Conservation (phyloP, 2,888 invertebrate genomes). For the Polia nebulosa region DNA sequence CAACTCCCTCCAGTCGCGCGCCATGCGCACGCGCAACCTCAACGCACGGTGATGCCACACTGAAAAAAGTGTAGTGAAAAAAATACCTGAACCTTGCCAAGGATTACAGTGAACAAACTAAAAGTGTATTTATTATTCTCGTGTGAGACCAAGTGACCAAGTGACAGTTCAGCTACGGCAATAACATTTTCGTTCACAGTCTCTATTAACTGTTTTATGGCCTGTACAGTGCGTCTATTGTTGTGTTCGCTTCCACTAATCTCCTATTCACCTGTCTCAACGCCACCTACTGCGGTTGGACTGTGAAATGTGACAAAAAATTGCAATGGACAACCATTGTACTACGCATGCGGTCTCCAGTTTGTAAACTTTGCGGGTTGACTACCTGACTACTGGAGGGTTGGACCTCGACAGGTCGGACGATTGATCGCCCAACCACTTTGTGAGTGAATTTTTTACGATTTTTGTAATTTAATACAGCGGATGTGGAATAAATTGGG, state of each 20-base stretch:
- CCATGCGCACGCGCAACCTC: constrained; percentile 86
- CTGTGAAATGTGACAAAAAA: constrained; percentile 91
- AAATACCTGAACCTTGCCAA: constrained; percentile 68
- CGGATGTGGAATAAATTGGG: constrained; percentile 91
- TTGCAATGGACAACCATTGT: constrained; percentile 86
- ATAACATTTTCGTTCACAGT: constrained; percentile 77
- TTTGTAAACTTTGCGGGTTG: constrained; percentile 88
- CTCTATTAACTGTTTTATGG: constrained; percentile 88
- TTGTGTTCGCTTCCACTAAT: constrained; percentile 87
- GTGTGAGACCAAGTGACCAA: constrained; percentile 70
- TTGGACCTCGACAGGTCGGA: constrained; percentile 77
- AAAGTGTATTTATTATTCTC: constrained; percentile 63
- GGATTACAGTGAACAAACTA: constrained; percentile 86
- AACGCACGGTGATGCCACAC: constrained; percentile 72
- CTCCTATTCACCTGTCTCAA: constrained; percentile 87
- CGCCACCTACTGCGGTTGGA: constrained; percentile 84
- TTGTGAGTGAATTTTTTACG: constrained; percentile 86
- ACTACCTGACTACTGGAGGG: constrained; percentile 88
- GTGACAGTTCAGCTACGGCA: constrained; percentile 75
- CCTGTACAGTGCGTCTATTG: constrained; percentile 86
- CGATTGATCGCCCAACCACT: constrained; percentile 85
- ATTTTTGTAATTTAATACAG: constrained; percentile 87
- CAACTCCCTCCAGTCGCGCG: constrained; percentile 87
- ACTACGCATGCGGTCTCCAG: constrained; percentile 76
- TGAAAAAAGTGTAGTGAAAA: constrained; percentile 69